A percentile compares a stretch with the other conserved stretches of the same genome.
Evolutionary conservation across 2,113 vertebrate species (phyloP).

Genomic region (Pterocles gutturalis): DNA sequence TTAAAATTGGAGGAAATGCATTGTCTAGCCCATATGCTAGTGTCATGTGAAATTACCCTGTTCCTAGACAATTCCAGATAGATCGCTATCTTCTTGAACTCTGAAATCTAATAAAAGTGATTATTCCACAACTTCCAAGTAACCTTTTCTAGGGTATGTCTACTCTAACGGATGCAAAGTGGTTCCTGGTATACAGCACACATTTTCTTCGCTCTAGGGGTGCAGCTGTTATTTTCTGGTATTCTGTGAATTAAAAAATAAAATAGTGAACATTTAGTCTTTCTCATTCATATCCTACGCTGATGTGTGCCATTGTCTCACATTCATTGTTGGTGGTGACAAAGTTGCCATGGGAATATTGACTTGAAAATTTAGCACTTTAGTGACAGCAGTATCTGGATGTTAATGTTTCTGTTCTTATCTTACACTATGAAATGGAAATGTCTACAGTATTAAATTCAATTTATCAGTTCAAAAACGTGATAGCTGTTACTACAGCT

Average conservation of each 20-base stretch:
- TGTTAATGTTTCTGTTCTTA: background rate
- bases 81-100: background rate
- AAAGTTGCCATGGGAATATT: constrained; percentile 39
- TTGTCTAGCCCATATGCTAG: background rate
- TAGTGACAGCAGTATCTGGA: background rate
- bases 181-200: background rate
- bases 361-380: background rate
- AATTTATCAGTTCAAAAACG: background rate
- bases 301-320: background rate
- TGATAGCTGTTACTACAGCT: background rate
- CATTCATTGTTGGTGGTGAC: background rate
- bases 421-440: background rate
- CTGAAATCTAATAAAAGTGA: background rate
- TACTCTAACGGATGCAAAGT: background rate
- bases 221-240: background rate
- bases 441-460: background rate
- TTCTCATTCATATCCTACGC: background rate
- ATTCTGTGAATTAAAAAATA: background rate
- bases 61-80: background rate
- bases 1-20: background rate
- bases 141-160: background rate
- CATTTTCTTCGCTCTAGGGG: rapidly evolving
- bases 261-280: background rate
- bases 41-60: background rate
- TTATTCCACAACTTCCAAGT: background rate